These are phyloP conservation scores for Campylorhamphus procurvoides DNA, from an alignment of 2,113 vertebrate species.

Conservation along the genomic window DNA sequence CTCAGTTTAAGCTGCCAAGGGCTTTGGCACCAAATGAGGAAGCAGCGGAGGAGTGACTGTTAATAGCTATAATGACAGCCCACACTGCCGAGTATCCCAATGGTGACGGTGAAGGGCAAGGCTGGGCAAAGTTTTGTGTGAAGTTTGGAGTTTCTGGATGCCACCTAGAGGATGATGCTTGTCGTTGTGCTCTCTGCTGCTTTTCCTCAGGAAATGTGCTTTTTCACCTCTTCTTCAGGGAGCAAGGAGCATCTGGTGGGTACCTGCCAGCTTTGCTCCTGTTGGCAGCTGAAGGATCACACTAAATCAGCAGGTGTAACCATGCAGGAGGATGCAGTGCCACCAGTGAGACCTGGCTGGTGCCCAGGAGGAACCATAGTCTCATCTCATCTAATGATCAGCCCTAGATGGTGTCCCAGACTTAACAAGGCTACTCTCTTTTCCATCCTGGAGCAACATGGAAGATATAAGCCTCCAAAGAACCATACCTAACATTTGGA, in stretches of 20 bases:
- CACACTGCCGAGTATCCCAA: accelerated
- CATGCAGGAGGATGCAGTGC: accelerated
- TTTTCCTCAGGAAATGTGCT: not conserved
- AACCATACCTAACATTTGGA: not conserved
- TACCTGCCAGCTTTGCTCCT: too few species aligned
- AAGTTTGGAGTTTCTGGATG: not conserved
- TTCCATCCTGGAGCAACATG: not conserved
- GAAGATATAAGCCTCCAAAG: not conserved
- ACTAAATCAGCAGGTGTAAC: accelerated
- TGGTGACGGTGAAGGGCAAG: accelerated
- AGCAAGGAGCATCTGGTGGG: not conserved
- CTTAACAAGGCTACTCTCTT: not conserved
- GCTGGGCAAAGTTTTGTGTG: accelerated
- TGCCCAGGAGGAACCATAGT: not conserved
- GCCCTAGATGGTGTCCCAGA: not conserved
- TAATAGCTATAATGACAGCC: not conserved
- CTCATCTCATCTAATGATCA: not conserved
- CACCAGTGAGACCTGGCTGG: not conserved
- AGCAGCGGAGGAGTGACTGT: not conserved
- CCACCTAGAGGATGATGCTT: slow-evolving; percentile 38
- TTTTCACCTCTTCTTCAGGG: not conserved
- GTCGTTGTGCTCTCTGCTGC: not conserved
- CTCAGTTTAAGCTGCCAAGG: not conserved
- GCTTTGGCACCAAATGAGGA: not conserved
- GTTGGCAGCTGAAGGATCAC: accelerated